These are phyloP conservation scores for Scytalopus superciliaris DNA, from an alignment of 2,113 vertebrate species.

Conservation along the genomic window DNA sequence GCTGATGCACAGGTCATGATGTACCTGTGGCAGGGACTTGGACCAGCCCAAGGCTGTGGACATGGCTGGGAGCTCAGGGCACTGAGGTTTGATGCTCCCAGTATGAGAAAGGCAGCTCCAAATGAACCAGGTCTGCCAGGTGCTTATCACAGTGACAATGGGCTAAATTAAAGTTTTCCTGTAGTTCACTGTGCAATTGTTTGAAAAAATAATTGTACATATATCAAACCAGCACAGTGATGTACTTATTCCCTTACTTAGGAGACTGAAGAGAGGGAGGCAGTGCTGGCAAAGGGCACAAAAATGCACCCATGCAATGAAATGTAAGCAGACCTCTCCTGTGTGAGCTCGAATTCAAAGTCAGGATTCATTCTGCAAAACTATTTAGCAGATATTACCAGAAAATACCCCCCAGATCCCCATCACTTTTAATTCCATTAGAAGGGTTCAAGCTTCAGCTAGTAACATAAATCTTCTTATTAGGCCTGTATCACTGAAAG, in stretches of 20 bases:
- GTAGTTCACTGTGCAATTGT: neutral
- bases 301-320: neutral
- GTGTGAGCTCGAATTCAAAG: neutral
- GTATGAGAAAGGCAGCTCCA: neutral
- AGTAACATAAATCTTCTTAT: neutral
- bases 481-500: neutral
- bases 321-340: neutral
- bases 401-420: neutral
- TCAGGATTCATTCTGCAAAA: neutral
- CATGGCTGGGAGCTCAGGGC: neutral
- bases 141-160: neutral
- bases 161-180: neutral
- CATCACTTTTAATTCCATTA: neutral
- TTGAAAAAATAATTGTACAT: neutral
- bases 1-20: accelerated
- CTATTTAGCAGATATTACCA: neutral
- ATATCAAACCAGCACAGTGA: neutral
- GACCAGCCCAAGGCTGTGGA: neutral
- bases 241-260: neutral
- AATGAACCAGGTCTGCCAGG: neutral
- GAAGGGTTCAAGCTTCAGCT: neutral
- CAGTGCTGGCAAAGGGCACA: neutral
- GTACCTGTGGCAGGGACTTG: neutral
- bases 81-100: neutral
- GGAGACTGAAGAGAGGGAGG: neutral